Base-by-base conservation (phyloP, 2,113 vertebrate genomes). In the Urocolius indicus region DNA sequence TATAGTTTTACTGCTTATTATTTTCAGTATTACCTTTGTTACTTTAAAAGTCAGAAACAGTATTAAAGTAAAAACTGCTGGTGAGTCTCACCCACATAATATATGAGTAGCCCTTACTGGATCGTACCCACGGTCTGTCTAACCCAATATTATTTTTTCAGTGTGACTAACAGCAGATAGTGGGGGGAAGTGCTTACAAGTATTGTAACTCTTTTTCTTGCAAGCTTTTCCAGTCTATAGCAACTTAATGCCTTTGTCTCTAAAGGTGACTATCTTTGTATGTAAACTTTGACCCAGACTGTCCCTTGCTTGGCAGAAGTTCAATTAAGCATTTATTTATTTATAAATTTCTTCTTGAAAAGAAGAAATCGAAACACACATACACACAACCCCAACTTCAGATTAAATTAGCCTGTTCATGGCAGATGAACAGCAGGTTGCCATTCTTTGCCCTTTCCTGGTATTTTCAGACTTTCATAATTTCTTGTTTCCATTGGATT, bases 381-480 rank as follows among this genome's bases (percentile, higher is more conserved):
- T n/a, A n/a, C 23, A 43, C 1, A 1, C 75, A 30, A n/a, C n/a
- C n/a, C n/a, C 49, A 55, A 54, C 69, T 84, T 94, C 74, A 87
- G 80, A 90, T 73, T 76, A 76, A 73, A 78, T 86, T 59, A 81
- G 59, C 34, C 68, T 84, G 85, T 71, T 92, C 32, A 16, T 27
- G 34, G 73, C 41, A 73, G 51, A 73, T 48, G 74, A 95, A 65
- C 86, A 95, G 86, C 88, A 84, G 86, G 94, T 41, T 88, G 65
- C 48, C 36, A 52, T 71, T 95, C 83, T 96, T 85, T 90, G 71
- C 61, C 75, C 78, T 95, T 94, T 96, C 29, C 51, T 62, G 57
- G 30, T 57, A 65, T 74, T 81, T 81, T 82, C 78, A 48, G 65
- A 18, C n/a, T 94, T 90, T 63, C 20, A 43, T 69, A 67, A 76